These are phyloP conservation scores for Dendrolimus pini DNA, from an alignment of 2,888 invertebrate genomes.

Conservation along the genomic window DNA sequence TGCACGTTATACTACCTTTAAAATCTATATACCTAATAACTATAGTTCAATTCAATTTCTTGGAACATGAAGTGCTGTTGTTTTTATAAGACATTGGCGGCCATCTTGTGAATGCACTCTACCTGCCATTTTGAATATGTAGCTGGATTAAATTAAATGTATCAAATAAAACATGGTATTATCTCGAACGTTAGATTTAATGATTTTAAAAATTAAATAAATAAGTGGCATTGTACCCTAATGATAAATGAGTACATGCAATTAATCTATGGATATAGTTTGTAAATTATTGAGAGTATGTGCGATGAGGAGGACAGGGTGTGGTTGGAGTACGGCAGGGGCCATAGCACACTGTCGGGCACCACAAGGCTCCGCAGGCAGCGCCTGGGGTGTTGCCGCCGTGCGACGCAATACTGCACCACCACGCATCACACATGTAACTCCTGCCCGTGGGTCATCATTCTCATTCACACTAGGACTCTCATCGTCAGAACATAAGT, in stretches of 20 bases:
- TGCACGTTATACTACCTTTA: no score
- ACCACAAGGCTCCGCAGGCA: constrained; percentile 62
- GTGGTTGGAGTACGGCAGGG: constrained; percentile 54
- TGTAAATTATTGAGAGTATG: constrained; percentile 65
- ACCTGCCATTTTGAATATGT: no score
- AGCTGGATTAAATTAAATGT: no score
- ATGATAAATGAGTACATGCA: constrained; percentile 30
- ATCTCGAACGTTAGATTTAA: background rate
- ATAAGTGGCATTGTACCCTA: constrained; percentile 11
- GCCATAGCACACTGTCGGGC: constrained; percentile 56
- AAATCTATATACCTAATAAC: no score
- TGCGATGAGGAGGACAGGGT: constrained; percentile 61
- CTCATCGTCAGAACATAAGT: constrained; percentile 83
- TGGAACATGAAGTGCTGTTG: no score
- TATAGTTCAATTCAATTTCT: no score
- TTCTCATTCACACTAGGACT: constrained; percentile 56
- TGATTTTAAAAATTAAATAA: background rate
- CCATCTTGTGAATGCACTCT: no score
- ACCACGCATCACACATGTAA: constrained; percentile 58
- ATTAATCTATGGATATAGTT: constrained; percentile 68
- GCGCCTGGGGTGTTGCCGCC: constrained; percentile 53
- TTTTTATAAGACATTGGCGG: no score
- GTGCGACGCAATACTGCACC: constrained; percentile 55
- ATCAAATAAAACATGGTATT: constrained; percentile 27
- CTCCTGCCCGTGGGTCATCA: constrained; percentile 58